Conservation (phyloP, 2,888 invertebrate genomes). For the Arrhopalites spinosus region DNA sequence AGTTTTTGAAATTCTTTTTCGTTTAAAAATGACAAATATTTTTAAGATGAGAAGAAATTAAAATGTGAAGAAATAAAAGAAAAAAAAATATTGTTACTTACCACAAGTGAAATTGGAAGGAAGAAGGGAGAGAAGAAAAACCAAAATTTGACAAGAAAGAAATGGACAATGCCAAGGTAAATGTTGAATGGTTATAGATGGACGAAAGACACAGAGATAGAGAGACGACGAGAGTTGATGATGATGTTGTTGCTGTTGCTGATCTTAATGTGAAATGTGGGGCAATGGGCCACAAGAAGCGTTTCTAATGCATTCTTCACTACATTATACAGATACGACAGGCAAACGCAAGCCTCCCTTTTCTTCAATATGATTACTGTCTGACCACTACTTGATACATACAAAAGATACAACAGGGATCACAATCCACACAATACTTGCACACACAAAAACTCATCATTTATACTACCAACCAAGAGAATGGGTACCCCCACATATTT, state of each 20-base stretch:
- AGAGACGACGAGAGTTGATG: constrained; percentile 8
- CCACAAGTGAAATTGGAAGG: background rate
- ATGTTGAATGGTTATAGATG: background rate
- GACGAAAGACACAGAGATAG: background rate
- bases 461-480: no score
- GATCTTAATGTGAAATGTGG: constrained; percentile 17
- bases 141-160: background rate
- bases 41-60: background rate
- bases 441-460: no score
- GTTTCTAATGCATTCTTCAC: constrained; percentile 3
- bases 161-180: constrained; percentile 7
- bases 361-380: background rate
- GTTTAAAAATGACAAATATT: background rate
- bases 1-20: background rate
- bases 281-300: constrained; percentile 30
- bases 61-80: background rate
- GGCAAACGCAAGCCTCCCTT: no score
- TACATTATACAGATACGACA: background rate
- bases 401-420: background rate
- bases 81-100: background rate
- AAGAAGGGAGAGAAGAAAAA: background rate
- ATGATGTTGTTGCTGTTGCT: background rate
- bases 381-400: background rate
- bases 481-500: no score
- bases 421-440: constrained; percentile 1